Evolutionary conservation across 2,113 vertebrate species (phyloP).

Genomic region (Alethe diademata): DNA sequence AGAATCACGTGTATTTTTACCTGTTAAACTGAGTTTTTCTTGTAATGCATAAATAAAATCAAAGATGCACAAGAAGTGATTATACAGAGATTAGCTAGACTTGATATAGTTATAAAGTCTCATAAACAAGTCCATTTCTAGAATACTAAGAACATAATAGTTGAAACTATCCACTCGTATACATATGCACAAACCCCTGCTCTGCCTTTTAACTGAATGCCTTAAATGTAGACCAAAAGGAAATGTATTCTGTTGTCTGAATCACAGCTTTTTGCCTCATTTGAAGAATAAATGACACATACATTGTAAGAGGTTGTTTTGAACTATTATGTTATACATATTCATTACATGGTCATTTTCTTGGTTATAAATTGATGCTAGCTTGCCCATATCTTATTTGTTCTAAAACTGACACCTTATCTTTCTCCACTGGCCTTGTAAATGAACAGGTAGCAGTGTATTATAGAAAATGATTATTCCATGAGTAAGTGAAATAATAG

Average conservation of each 20-base stretch:
- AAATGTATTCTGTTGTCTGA: neutral
- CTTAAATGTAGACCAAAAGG: neutral
- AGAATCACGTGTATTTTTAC: neutral
- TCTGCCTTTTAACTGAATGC: neutral
- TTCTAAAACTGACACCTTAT: neutral
- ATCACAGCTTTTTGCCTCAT: neutral
- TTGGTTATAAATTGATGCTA: neutral
- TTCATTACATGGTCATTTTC: neutral
- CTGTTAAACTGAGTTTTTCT: neutral
- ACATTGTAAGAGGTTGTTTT: neutral
- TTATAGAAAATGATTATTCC: neutral
- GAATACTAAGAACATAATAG: neutral
- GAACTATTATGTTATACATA: neutral
- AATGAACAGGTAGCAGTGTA: neutral
- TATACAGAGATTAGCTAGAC: neutral
- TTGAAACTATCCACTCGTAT: neutral
- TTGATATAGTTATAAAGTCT: neutral
- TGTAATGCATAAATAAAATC: neutral
- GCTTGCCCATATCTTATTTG: neutral
- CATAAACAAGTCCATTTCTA: neutral
- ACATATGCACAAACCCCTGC: neutral
- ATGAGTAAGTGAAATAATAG: neutral
- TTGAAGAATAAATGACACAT: conserved; percentile 23
- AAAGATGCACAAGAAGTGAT: neutral
- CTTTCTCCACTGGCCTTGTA: neutral